Conservation (phyloP, 2,888 invertebrate genomes). For the Pristionchus mayeri region DNA sequence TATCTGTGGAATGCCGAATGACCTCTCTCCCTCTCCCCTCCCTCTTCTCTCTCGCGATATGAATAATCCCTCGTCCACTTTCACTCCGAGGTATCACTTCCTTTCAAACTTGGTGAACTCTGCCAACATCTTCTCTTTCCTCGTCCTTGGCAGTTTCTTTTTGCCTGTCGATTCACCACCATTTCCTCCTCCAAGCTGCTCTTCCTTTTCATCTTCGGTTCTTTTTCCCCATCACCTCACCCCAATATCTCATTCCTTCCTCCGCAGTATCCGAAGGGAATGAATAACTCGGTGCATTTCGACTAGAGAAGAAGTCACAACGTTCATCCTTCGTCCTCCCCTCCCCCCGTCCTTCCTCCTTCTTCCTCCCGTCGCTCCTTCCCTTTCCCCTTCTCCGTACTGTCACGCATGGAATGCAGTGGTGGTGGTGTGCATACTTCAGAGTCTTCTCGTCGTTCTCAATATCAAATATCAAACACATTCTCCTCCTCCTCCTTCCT, state of each 20-base stretch:
- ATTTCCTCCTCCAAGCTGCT: background rate
- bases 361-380: slow-evolving; percentile 25
- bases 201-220: slow-evolving; percentile 26
- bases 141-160: background rate
- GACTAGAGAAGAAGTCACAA: background rate
- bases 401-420: slow-evolving; percentile 34
- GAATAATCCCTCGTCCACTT: slow-evolving; percentile 22
- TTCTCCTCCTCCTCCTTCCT: too few species aligned
- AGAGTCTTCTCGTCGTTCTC: background rate
- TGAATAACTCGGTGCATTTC: background rate
- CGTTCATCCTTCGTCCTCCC: slow-evolving; percentile 7
- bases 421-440: slow-evolving; percentile 15
- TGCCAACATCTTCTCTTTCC: background rate
- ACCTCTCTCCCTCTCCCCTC: slow-evolving; percentile 4
- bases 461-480: slow-evolving; percentile 41
- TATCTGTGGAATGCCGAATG: slow-evolving; percentile 41
- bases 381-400: slow-evolving; percentile 25
- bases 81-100: slow-evolving; percentile 28
- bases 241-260: background rate
- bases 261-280: background rate
- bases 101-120: background rate
- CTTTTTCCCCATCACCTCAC: background rate
- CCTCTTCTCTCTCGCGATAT: background rate
- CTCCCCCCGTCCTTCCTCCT: background rate
- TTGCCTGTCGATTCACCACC: background rate